Evolutionary conservation across 2,888 invertebrate genomes (phyloP), one percentile per base, ranked within the genome.

Genomic region (Ellobium chinense): DNA sequence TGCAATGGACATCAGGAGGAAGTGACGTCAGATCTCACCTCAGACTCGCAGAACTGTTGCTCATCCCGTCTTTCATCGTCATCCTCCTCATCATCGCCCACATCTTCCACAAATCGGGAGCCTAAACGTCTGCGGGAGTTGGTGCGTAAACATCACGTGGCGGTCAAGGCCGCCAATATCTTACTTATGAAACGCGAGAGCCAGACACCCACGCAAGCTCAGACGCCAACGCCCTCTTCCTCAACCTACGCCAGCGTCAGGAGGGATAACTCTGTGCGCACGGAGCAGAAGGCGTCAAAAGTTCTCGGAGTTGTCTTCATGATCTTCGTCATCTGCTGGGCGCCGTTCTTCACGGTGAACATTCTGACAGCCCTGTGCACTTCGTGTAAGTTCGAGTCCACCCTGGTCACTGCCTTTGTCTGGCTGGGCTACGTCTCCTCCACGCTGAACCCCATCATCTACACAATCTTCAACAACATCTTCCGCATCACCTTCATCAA

Each of bases 261-360:
- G 36, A 82, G 83, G 37, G 85, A 84, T 37, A 85, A 77, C 81
- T 83, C 87, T 54, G 93, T 98, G 76, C 95, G 97, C 4, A 94
- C 97, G 75, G 98, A 99, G 92, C 98, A 98, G 92, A 98, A 98
- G 93, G 99, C 99, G 0, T 98, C 98, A 18, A 98, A 98, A 94
- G 98, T 93, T 7, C 88, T 93, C 4, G 92, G 92, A 37, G 89
- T 92, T 24, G 92, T 93, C 76, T 93, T 93, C 83, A 89, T 88
- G 54, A 91, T 92, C 60, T 93, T 93, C 83, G 89, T 93, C 7
- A 84, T 92, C 34, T 92, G 91, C 84, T 93, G 93, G 92, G 91
- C 92, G 5, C 93, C 92, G 29, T 93, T 93, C 86, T 92, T 92
- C 85, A 86, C 90, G 36, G 87, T 89, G n/a, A 93, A 93, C 85